A percentile compares a stretch with the other conserved stretches of the same genome.
These are phyloP conservation scores for Euura saliciscinereae DNA, from an alignment of 1,140 invertebrate species.

Conservation along the genomic window DNA sequence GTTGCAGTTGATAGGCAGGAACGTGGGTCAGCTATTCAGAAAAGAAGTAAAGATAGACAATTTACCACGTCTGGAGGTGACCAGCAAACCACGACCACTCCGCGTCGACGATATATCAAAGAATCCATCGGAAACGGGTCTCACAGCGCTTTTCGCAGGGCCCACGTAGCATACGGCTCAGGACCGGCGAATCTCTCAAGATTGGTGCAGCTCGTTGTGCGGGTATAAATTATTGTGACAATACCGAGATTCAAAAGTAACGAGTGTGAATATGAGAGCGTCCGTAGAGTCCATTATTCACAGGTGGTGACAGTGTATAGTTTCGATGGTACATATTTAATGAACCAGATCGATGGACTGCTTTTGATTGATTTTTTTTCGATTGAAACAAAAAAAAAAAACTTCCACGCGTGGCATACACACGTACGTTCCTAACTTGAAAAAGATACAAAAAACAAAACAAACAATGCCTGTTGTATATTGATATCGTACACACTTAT, in stretches of 20 bases:
- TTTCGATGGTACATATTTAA: background rate
- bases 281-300: background rate
- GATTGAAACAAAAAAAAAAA: background rate
- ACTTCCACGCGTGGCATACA: background rate
- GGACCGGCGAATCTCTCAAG: constrained; percentile 31
- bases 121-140: constrained; percentile 52
- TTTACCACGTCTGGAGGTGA: constrained; percentile 70
- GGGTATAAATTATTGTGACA: constrained; percentile 47
- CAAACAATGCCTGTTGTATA: background rate
- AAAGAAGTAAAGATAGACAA: constrained; percentile 85
- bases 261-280: background rate
- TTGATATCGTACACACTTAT: background rate
- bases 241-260: constrained; percentile 1
- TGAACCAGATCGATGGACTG: background rate
- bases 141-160: constrained; percentile 60
- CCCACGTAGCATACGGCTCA: constrained; percentile 51
- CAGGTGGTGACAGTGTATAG: background rate
- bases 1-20: constrained; percentile 76
- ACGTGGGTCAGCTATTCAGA: constrained; percentile 83
- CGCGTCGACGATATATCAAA: constrained; percentile 57
- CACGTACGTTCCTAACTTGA: background rate
- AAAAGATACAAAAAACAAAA: background rate
- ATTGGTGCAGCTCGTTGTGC: constrained; percentile 45
- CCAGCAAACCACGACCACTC: constrained; percentile 61
- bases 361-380: background rate